phyloP scores from a whole-genome alignment of 2,797 vertebrate species.

The Onychomys arenicola region DNA sequence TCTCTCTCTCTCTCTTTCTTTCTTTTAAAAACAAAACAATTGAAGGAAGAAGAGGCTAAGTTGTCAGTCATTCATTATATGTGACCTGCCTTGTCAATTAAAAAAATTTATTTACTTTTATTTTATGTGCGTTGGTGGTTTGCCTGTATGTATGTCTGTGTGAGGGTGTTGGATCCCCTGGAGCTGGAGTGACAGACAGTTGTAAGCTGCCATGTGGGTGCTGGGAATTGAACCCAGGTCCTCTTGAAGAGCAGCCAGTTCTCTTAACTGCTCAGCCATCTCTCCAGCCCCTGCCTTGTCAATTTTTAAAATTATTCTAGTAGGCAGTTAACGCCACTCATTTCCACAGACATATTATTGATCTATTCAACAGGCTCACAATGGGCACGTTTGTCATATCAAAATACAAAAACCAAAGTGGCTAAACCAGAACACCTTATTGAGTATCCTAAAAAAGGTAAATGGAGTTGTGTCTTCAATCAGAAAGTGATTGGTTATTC shows the following conservation, averaged over 20 bases:
- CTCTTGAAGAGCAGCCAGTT: no score
- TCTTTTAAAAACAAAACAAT: background rate
- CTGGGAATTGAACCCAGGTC: no score
- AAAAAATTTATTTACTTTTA: no score
- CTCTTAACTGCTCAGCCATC: no score
- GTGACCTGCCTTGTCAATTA: no score
- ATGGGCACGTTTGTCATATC: background rate
- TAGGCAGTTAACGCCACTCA: background rate
- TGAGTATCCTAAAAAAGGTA: background rate
- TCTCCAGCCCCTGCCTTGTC: background rate
- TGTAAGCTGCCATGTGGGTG: no score
- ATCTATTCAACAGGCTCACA: background rate
- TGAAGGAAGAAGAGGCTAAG: background rate
- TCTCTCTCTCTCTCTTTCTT: no score
- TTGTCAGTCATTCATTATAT: background rate
- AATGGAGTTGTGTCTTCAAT: background rate
- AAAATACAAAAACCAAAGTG: background rate
- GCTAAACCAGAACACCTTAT: background rate
- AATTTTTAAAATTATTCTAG: background rate
- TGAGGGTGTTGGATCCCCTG: no score
- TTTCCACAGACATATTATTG: background rate
- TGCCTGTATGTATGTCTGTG: no score
- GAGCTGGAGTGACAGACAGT: no score
- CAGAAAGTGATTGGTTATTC: background rate
- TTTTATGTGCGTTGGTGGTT: no score